Evolutionary conservation across 2,113 vertebrate species (phyloP), one percentile per base, ranked within the genome.

Genomic region (Stigmatopora nigra): DNA sequence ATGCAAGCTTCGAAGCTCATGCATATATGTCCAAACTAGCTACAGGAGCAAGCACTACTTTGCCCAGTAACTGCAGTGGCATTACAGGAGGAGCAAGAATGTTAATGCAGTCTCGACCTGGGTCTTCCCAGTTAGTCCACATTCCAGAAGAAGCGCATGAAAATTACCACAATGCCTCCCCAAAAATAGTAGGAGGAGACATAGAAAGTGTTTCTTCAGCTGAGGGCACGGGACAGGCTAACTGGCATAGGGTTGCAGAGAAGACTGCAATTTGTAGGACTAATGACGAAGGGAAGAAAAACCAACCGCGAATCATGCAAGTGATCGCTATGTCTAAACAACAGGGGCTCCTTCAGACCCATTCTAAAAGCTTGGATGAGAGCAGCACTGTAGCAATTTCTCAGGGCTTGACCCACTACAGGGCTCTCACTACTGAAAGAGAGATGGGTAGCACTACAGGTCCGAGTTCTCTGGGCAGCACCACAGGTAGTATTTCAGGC

Each of bases 301-400:
- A 82, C 74, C 95, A 96, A 80, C 94, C 95, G 1, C 90, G 95
- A 45, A 92, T 97, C 79, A 93, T 98, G 93, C 97, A 98, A 75
- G 95, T 98, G 14, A 98, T 98, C 46, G 94, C 95, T 44, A 94
- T 98, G 94, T 97, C 95, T 75, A 99, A 98, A 87, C 97, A 99
- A 77, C 96, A 99, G 83, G 94, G 95, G 2, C 91, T 98, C 9
- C 91, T 98, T 13, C 95, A 96, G 72, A 89, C 92, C 66, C 94
- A 95, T 58, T 94, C 95, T 19, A 96, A 94, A 77, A 90, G 92
- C 77, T 89, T 89, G 68, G 88, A 88, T 4, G 88, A 89, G 61
- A 78, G 81, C 73, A 84, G 80, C 64, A 77, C 79, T 1, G 68
- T 76, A 15, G 91, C 91, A 61, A 92, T 91, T 75, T 91, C 92